Evolutionary conservation across 2,797 vertebrate species (phyloP), one percentile per base, ranked within the genome.

Genomic region (Enteromius mattozi): DNA sequence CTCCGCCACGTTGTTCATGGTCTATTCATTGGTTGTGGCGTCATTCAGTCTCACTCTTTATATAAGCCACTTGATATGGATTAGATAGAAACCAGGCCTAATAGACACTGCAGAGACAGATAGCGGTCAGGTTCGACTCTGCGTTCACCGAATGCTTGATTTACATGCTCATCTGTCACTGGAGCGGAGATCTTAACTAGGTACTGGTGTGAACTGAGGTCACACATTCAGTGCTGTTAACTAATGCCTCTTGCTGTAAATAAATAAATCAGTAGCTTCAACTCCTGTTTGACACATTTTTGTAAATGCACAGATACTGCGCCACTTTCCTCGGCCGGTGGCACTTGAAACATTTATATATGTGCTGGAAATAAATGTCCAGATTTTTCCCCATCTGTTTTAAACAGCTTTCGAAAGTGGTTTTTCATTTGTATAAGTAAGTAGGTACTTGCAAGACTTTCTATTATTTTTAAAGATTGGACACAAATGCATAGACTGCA

Each of bases 51-150:
- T 80, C 21, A 10, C 30, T 56, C 49, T 70, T 68, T 70, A 70
- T 54, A 21, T 54, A 80, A 80, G 65, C 30, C 79, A 56, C 65
- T 80, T 80, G 79, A 70, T 80, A 70, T 80, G 78, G 45, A 80
- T 80, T 68, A 80, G 78, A 80, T 68, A 68, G 63, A 68, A 80
- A 47, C 4, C 78, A 80, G 78, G 21, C 42, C 59, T 68, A 68
- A 49, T 35, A 35, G 37, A 16, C 56, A 47, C 21, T 3, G 56
- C 59, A 33, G 37, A 61, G 56, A 33, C 59, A 3, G 77, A 30
- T 65, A 30, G 63, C 16, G 3, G 56, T 47, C 40, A 16, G 24
- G 59, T 30, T 63, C 13, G 27, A 63, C 24, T 30, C 13, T 0
- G 45, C 21, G 3, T 59, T 59, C 33, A 59, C 0, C 54, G 40